phyloP scores from a whole-genome alignment of 2,113 vertebrate species.

The Apteryx owenii region DNA sequence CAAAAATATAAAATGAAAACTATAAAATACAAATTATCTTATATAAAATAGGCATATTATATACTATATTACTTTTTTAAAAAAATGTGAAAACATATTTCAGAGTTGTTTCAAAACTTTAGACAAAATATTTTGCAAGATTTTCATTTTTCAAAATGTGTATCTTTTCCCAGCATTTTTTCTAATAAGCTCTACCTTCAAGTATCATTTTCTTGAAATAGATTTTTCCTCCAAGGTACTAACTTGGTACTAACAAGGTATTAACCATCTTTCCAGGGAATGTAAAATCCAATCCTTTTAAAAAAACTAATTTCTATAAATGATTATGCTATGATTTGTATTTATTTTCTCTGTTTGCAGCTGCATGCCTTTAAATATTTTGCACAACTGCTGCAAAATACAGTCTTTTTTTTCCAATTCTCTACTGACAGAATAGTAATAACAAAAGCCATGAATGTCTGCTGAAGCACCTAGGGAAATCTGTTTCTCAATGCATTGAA shows the following conservation, averaged over 20 bases:
- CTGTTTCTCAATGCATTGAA: not conserved
- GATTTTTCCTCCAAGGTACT: not conserved
- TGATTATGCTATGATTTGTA: not conserved
- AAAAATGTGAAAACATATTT: too few species aligned
- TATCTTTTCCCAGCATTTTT: too few species aligned
- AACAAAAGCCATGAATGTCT: not conserved
- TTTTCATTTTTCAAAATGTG: too few species aligned
- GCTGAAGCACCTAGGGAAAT: not conserved
- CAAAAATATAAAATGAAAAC: too few species aligned
- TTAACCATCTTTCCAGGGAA: not conserved
- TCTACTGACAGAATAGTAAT: not conserved
- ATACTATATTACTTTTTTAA: too few species aligned
- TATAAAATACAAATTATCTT: too few species aligned
- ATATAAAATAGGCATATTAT: too few species aligned
- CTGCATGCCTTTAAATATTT: not conserved
- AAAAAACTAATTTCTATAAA: not conserved
- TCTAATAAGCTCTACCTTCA: too few species aligned
- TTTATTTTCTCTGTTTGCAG: not conserved
- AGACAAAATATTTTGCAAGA: too few species aligned
- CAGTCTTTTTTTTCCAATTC: not conserved
- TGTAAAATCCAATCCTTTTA: not conserved
- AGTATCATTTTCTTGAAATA: too few species aligned
- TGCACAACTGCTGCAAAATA: not conserved
- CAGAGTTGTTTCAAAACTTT: too few species aligned
- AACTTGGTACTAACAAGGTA: not conserved